Evolutionary conservation across 2,113 vertebrate species (phyloP), one percentile per base, ranked within the genome.

Genomic region (Promerops cafer): DNA sequence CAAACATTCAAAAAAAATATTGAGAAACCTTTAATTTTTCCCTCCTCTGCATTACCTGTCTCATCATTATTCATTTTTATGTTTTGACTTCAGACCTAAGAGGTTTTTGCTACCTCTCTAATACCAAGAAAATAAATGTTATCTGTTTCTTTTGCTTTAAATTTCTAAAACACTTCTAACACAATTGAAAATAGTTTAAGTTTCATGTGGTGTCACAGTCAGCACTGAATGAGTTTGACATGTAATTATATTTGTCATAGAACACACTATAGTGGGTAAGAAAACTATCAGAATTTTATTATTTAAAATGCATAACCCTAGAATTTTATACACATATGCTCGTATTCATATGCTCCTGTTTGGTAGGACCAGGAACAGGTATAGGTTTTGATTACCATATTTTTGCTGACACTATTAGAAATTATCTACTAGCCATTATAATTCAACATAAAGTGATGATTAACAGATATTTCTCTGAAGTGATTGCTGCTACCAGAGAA

Each of bases 211-310:
- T 94, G 83, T 78, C 30, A 26, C 72, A 90, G 70, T 56, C 54
- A 91, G 33, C 26, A 83, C 89, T 90, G 90, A 94, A 94, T 17
- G 79, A 27, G 21, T 76, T 88, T 90, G 76, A 96, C 87, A 90
- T 81, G 31, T 84, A 95, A 95, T 97, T 95, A 95, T 91, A 96
- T 83, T 95, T 87, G 94, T 76, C 49, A 92, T n/a, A 91, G 27
- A 87, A 90, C 30, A 80, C 39, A 70, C 39, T 92, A 33, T 49
- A 82, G 11, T 93, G 54, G 16, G 24, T 84, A 72, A 94, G 30
- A 10, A 94, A 54, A 78, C 94, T 90, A 93, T 91, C 53, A 92
- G 69, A 96, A 94, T 42, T 15, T 68, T 87, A 91, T 87, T 80
- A 50, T 93, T 49, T 92, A 75, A 97, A 96, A 94, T 75, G 22